Conservation (phyloP, 1,140 invertebrate genomes). For the Branchinecta lindahli region DNA sequence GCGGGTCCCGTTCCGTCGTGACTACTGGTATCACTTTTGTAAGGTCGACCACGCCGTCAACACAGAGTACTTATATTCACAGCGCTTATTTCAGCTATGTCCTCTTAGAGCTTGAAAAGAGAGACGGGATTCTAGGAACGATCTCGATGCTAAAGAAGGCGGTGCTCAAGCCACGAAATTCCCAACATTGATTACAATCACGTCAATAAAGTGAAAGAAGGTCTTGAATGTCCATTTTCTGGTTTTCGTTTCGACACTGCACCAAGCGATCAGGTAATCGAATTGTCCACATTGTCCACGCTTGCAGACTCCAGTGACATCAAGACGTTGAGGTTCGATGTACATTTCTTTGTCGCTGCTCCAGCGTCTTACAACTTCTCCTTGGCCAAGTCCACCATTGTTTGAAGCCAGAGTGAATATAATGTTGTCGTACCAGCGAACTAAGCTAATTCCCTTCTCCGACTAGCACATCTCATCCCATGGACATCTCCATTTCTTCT, state of each 20-base stretch:
- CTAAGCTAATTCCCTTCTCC: constrained; percentile 27
- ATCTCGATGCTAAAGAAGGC: constrained; percentile 15
- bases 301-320: no score
- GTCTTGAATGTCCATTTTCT: no score
- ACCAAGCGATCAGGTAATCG: no score
- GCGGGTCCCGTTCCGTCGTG: no score
- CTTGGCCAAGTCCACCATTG: constrained; percentile 30
- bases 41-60: no score
- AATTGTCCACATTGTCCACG: no score
- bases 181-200: constrained; percentile 22
- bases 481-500: constrained; percentile 28
- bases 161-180: constrained; percentile 28
- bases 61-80: no score
- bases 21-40: no score
- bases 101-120: constrained; percentile 17
- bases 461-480: constrained; percentile 29
- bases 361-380: constrained; percentile 29
- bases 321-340: constrained; percentile 27
- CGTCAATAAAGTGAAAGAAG: constrained; percentile 26
- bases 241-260: no score
- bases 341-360: constrained; percentile 25
- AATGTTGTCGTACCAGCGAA: no score
- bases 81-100: no score
- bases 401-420: constrained; percentile 31
- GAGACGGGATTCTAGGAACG: constrained; percentile 18